Evolutionary conservation across 2,797 vertebrate species (phyloP).

Genomic region (Lagorchestes hirsutus): DNA sequence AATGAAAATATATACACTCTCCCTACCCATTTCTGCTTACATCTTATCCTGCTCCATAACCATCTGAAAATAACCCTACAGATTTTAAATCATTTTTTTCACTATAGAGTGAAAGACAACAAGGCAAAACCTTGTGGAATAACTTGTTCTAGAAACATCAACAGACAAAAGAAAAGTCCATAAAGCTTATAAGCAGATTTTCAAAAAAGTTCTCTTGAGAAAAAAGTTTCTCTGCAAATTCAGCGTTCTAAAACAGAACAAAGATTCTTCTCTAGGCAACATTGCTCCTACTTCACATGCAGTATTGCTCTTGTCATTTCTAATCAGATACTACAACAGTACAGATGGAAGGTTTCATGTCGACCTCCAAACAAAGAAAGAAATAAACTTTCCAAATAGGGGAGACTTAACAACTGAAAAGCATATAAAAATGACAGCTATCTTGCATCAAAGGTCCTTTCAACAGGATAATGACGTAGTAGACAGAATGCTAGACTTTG

Average conservation of each 20-base stretch:
- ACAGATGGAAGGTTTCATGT: neutral
- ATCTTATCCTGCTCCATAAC: neutral
- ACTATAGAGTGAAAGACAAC: neutral
- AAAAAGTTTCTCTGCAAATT: neutral
- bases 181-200: neutral
- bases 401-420: conserved; percentile 21
- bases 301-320: neutral
- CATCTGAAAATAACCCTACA: neutral
- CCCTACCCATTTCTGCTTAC: neutral
- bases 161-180: neutral
- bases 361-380: neutral
- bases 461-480: too few species aligned
- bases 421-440: too few species aligned
- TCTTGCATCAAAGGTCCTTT: too few species aligned
- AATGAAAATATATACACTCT: neutral
- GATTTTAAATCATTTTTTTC: neutral
- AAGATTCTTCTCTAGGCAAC: neutral
- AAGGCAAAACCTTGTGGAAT: neutral
- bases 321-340: neutral
- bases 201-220: neutral
- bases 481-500: too few species aligned
- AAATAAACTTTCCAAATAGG: conserved; percentile 22
- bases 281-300: neutral
- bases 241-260: neutral
- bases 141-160: neutral